Evolutionary conservation across 1,140 invertebrate species (phyloP).

Genomic region (Microvelia longipes): DNA sequence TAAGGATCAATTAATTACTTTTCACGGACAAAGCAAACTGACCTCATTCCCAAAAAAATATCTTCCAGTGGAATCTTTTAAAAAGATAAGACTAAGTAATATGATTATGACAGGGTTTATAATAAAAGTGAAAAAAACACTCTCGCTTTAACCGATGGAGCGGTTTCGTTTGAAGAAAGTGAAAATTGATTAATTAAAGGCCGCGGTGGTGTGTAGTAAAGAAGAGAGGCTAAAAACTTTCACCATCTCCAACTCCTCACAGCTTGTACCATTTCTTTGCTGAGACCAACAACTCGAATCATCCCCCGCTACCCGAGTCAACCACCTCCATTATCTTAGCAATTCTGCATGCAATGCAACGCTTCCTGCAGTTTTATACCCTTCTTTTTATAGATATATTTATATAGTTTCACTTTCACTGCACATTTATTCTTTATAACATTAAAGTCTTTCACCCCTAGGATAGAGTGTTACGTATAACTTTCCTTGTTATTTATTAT

Average conservation of each 20-base stretch:
- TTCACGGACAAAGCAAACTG: no score
- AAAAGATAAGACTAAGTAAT: no score
- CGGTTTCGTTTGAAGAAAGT: neutral
- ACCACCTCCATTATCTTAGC: neutral
- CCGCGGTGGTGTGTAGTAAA: neutral
- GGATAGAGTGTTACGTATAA: no score
- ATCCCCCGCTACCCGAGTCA: neutral
- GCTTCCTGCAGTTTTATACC: neutral
- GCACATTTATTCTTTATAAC: neutral
- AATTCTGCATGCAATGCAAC: no score
- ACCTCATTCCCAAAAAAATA: no score
- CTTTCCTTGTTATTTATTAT: no score
- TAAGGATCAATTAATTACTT: no score
- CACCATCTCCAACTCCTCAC: neutral
- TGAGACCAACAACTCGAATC: neutral
- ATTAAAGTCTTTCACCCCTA: no score
- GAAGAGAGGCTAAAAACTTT: neutral
- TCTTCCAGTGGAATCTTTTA: no score
- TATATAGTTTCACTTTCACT: neutral
- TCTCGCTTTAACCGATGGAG: neutral
- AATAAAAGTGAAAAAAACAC: neutral
- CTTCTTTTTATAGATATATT: no score
- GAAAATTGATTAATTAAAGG: neutral
- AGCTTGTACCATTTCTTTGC: neutral
- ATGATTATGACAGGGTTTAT: no score